Conservation (phyloP, 2,113 vertebrate species). For the Oryzias javanicus region DNA sequence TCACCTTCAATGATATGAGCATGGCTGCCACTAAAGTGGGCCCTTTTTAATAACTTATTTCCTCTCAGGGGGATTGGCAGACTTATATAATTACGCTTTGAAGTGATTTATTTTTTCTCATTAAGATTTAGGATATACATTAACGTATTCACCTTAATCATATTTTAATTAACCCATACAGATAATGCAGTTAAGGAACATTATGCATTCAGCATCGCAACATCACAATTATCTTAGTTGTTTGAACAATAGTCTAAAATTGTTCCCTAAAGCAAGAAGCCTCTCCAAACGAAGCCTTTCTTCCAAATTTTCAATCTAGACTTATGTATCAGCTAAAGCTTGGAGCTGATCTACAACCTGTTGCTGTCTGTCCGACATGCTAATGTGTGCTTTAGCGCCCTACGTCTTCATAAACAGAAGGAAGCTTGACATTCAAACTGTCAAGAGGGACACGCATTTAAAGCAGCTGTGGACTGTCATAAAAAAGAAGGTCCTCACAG, state of each 20-base stretch:
- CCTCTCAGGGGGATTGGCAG: slow-evolving; percentile 21
- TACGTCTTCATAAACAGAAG: slow-evolving; percentile 46
- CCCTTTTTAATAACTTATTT: slow-evolving; percentile 29
- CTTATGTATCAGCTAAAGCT: slow-evolving; percentile 16
- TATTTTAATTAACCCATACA: slow-evolving; percentile 43
- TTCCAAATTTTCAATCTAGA: slow-evolving; percentile 15
- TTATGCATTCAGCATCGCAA: slow-evolving; percentile 6
- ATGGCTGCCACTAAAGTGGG: slow-evolving; percentile 39
- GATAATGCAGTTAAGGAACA: neutral
- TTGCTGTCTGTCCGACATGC: slow-evolving; percentile 38
- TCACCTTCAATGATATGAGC: slow-evolving; percentile 59
- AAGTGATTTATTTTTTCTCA: slow-evolving; percentile 21
- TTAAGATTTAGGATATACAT: slow-evolving; percentile 22
- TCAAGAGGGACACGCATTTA: slow-evolving; percentile 32
- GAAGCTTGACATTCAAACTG: slow-evolving; percentile 29
- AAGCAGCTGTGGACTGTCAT: slow-evolving; percentile 44
- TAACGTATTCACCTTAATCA: slow-evolving; percentile 18
- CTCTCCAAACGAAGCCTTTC: slow-evolving; percentile 33
- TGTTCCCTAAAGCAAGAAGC: slow-evolving; percentile 30
- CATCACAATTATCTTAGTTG: slow-evolving; percentile 18
- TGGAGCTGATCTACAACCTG: slow-evolving; percentile 30
- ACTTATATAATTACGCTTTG: slow-evolving; percentile 41
- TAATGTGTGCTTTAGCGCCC: slow-evolving; percentile 28
- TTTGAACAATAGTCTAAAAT: slow-evolving; percentile 42
- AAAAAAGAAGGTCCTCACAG: slow-evolving; percentile 17